Evolutionary conservation across 2,113 vertebrate species (phyloP).

Genomic region (Ammodramus savannarum): DNA sequence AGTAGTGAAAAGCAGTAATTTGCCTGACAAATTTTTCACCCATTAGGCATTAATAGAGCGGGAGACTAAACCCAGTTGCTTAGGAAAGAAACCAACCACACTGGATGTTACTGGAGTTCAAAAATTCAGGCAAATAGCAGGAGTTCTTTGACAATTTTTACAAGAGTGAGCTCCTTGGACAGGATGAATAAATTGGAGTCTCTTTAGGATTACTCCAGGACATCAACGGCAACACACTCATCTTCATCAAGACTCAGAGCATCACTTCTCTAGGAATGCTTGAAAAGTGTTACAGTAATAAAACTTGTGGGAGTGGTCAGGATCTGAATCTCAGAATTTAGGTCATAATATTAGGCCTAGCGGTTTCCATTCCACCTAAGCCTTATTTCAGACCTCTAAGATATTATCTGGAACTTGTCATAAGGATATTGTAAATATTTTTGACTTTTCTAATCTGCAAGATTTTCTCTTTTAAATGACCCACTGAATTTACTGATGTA

Average conservation of each 20-base stretch:
- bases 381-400: neutral
- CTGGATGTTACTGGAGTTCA: neutral
- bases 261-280: neutral
- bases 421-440: neutral
- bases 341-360: neutral
- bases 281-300: neutral
- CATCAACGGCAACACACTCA: rapidly evolving
- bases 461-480: neutral
- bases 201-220: rapidly evolving
- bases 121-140: neutral
- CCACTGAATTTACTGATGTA: neutral
- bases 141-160: neutral
- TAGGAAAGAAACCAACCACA: neutral
- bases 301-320: neutral
- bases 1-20: neutral
- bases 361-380: neutral
- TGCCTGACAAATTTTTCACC: neutral
- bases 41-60: neutral
- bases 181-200: neutral
- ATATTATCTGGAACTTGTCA: neutral
- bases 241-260: neutral
- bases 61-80: neutral
- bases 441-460: neutral
- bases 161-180: neutral
- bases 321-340: neutral